Evolutionary conservation across 2,888 invertebrate genomes (phyloP).

Genomic region (Leptopilina drosophilae): DNA sequence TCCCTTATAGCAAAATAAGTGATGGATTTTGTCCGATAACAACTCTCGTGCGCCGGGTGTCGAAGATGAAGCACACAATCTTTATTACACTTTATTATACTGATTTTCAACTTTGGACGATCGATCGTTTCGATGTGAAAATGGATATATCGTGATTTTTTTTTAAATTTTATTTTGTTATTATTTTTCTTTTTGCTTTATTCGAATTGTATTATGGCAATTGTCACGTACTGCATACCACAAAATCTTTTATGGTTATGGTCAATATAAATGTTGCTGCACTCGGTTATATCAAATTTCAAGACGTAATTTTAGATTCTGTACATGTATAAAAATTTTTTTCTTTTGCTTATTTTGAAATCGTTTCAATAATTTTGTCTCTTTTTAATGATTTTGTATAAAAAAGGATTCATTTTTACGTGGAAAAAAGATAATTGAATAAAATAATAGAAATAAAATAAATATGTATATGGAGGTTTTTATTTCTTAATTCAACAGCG

Average conservation of each 20-base stretch:
- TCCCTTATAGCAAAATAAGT: constrained; percentile 5
- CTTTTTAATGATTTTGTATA: too few relatives aligned
- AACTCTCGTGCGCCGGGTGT: constrained; percentile 30
- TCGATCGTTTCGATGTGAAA: constrained; percentile 45
- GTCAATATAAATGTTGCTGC: not conserved
- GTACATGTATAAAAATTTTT: not conserved
- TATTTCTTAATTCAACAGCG: too few relatives aligned
- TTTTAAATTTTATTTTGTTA: too few relatives aligned
- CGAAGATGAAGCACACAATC: constrained; percentile 33
- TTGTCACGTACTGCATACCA: not conserved
- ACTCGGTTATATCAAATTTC: not conserved
- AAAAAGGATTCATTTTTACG: too few relatives aligned
- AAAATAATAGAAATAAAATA: too few relatives aligned
- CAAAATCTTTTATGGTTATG: constrained; percentile 2
- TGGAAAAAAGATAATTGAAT: too few relatives aligned
- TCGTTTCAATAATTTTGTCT: constrained; percentile 41
- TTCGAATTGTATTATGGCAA: constrained; percentile 6
- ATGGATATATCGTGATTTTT: constrained; percentile 43
- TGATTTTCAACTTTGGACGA: constrained; percentile 45
- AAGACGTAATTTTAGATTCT: not conserved
- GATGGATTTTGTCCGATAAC: constrained; percentile 18
- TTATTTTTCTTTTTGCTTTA: not conserved
- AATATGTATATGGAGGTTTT: too few relatives aligned
- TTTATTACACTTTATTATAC: constrained; percentile 52
- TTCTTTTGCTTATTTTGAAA: constrained; percentile 1